These are phyloP conservation scores for Callipepla squamata DNA, from an alignment of 2,113 vertebrate species.

Conservation along the genomic window DNA sequence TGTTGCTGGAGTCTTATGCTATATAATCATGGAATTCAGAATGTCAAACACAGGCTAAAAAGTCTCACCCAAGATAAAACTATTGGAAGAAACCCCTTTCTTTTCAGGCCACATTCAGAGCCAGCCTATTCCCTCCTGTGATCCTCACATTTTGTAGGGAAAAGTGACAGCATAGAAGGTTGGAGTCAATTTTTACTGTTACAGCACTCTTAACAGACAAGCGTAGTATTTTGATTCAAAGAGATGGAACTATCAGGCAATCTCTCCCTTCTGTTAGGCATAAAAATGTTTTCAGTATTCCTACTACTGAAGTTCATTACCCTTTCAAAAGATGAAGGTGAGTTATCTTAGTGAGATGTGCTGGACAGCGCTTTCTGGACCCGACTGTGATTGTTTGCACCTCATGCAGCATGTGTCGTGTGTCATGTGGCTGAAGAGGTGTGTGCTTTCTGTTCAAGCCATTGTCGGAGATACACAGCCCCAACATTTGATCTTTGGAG, in stretches of 20 bases:
- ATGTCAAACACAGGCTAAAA: conserved; percentile 38
- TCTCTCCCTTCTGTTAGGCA: background rate
- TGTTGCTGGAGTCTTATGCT: conserved; percentile 46
- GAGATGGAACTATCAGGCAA: background rate
- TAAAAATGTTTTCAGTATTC: background rate
- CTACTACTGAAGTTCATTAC: background rate
- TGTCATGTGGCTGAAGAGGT: background rate
- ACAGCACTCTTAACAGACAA: conserved; percentile 6
- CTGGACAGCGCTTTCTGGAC: background rate
- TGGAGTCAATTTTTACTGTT: background rate
- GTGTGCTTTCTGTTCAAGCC: background rate
- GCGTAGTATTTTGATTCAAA: background rate
- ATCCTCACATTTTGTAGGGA: background rate
- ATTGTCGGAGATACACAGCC: background rate
- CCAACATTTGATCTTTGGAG: background rate
- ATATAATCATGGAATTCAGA: conserved; percentile 53
- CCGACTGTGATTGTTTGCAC: background rate
- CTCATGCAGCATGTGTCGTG: background rate
- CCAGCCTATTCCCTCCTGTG: background rate
- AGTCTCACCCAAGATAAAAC: conserved; percentile 46
- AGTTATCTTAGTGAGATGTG: background rate
- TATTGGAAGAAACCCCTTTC: conserved; percentile 21
- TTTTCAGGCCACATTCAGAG: background rate
- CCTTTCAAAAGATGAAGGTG: background rate
- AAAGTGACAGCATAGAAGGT: background rate